Percentiles rank a stretch among this genome's conserved stretches.
Conservation (phyloP, 1,140 invertebrate species). For the Dendrolimus kikuchii region DNA sequence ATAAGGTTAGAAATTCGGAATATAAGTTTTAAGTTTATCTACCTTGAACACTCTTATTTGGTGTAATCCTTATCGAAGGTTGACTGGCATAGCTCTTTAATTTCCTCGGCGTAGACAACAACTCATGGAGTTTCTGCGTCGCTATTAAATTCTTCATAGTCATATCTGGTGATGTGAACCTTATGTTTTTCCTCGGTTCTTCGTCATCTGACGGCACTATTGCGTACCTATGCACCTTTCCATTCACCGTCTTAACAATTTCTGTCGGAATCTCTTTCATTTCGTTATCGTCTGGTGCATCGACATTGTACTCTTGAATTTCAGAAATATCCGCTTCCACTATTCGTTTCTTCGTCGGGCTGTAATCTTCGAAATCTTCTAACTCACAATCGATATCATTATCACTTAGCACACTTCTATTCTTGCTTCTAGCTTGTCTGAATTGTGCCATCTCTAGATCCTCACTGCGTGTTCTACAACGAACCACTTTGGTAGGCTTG, state of each 20-base stretch:
- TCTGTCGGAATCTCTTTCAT: slow-evolving; percentile 72
- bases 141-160: slow-evolving; percentile 76
- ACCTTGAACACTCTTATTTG: slow-evolving; percentile 37
- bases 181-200: slow-evolving; percentile 57
- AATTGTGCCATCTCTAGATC: slow-evolving; percentile 64
- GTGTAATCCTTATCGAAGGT: slow-evolving; percentile 59
- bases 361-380: slow-evolving; percentile 72
- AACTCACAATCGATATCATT: slow-evolving; percentile 73
- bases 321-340: slow-evolving; percentile 70
- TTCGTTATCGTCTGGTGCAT: slow-evolving; percentile 73
- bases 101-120: slow-evolving; percentile 80
- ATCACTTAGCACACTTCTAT: slow-evolving; percentile 13
- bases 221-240: slow-evolving; percentile 74
- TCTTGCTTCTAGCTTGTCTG: slow-evolving; percentile 16
- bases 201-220: slow-evolving; percentile 74
- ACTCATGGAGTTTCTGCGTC: slow-evolving; percentile 82
- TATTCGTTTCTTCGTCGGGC: slow-evolving; percentile 72
- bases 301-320: slow-evolving; percentile 73
- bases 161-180: slow-evolving; percentile 56
- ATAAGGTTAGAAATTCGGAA: too few species aligned
- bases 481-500: slow-evolving; percentile 38
- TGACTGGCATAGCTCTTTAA: slow-evolving; percentile 70
- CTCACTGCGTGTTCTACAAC: slow-evolving; percentile 53
- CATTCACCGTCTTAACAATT: slow-evolving; percentile 76
- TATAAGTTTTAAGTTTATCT: too few species aligned